Percentiles rank a stretch among this genome's conserved stretches.
Conservation (phyloP, 2,888 invertebrate genomes). For the Lysandra coridon region DNA sequence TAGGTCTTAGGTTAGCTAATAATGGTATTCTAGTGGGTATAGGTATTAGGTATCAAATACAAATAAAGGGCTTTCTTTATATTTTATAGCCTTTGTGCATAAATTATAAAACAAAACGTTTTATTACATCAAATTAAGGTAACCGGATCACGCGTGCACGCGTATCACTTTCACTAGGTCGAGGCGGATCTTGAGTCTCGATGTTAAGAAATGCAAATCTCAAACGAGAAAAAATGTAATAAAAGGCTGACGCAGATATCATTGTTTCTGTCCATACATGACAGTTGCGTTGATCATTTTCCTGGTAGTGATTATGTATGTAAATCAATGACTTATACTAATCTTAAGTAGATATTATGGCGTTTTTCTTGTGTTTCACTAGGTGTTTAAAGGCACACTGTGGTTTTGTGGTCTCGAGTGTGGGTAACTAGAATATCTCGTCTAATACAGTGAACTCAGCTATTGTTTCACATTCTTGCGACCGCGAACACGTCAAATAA, state of each 20-base stretch:
- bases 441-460: neutral
- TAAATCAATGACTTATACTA: neutral
- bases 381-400: neutral
- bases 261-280: constrained; percentile 11
- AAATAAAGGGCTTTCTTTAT: neutral
- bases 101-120: neutral
- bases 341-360: neutral
- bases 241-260: constrained; percentile 10
- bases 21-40: too few species aligned
- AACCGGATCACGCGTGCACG: neutral
- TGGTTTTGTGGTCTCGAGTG: too few species aligned
- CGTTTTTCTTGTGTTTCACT: neutral
- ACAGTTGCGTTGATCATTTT: neutral
- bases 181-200: neutral
- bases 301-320: constrained; percentile 13
- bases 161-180: constrained; percentile 1
- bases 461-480: too few species aligned
- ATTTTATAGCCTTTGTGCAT: neutral
- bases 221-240: constrained; percentile 10
- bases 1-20: neutral
- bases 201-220: constrained; percentile 6
- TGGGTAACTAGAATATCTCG: too few species aligned
- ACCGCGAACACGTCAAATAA: too few species aligned
- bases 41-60: neutral
- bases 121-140: neutral